Evolutionary conservation across 2,797 vertebrate genomes (phyloP).

Genomic region (Labeo calbasu): DNA sequence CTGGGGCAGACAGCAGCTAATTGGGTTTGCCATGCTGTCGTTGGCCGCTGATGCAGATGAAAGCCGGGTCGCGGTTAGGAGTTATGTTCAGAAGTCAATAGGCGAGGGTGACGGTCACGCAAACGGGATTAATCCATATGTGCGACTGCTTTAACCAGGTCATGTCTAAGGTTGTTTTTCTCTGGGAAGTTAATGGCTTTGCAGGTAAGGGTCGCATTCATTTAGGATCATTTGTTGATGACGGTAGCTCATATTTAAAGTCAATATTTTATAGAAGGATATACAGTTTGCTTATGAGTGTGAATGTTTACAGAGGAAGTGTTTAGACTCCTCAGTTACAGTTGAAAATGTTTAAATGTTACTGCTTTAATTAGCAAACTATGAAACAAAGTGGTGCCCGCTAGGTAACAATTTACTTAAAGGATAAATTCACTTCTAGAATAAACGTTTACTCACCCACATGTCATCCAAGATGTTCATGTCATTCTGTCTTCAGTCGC

Average conservation of each 20-base stretch:
- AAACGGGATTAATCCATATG: slow-evolving; percentile 37
- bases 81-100: slow-evolving; percentile 25
- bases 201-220: slow-evolving; percentile 18
- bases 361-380: too few species aligned
- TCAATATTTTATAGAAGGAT: neutral
- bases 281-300: neutral
- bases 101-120: slow-evolving; percentile 4
- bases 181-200: neutral
- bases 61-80: slow-evolving; percentile 19
- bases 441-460: too few species aligned
- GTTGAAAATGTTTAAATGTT: too few species aligned
- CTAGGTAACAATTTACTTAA: too few species aligned
- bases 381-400: too few species aligned
- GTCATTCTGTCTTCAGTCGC: too few species aligned
- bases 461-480: too few species aligned
- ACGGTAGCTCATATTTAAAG: too few species aligned
- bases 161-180: neutral
- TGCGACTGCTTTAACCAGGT: slow-evolving; percentile 23
- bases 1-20: slow-evolving; percentile 21
- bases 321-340: neutral
- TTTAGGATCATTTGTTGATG: neutral
- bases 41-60: slow-evolving; percentile 11
- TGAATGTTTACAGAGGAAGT: neutral
- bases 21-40: slow-evolving; percentile 40
- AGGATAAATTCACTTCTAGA: too few species aligned